Evolutionary conservation across 2,113 vertebrate species (phyloP).

Genomic region (Proterorhinus semilunaris): DNA sequence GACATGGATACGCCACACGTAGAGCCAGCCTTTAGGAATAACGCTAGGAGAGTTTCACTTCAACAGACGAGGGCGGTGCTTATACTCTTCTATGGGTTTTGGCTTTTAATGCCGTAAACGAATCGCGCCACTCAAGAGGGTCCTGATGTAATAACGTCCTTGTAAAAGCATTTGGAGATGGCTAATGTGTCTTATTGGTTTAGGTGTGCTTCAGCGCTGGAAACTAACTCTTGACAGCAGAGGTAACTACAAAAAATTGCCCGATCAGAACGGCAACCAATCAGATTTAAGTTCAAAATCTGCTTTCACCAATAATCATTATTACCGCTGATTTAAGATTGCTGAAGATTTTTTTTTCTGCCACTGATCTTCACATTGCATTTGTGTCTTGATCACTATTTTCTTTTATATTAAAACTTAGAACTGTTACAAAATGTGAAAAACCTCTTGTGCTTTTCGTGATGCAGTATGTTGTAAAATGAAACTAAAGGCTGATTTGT

Average conservation of each 20-base stretch:
- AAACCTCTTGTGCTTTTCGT: too few relatives aligned
- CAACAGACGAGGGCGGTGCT: background rate
- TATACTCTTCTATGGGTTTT: background rate
- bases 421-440: too few relatives aligned
- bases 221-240: constrained; percentile 47
- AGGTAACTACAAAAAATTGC: constrained; percentile 41
- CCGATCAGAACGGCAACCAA: background rate
- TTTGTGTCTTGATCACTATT: background rate
- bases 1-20: background rate
- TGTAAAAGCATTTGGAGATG: background rate
- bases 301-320: background rate
- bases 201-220: constrained; percentile 46
- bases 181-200: constrained; percentile 34
- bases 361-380: too few relatives aligned
- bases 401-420: background rate
- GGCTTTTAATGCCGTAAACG: background rate
- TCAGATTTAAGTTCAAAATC: background rate
- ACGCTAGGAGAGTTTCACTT: background rate
- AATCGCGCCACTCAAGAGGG: background rate
- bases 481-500: too few relatives aligned
- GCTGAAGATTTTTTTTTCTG: background rate
- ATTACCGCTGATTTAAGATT: background rate
- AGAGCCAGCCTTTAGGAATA: background rate
- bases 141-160: background rate
- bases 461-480: too few relatives aligned